These are phyloP conservation scores for Pyrrhia umbra DNA, from an alignment of 2,888 invertebrate genomes.

Conservation along the genomic window DNA sequence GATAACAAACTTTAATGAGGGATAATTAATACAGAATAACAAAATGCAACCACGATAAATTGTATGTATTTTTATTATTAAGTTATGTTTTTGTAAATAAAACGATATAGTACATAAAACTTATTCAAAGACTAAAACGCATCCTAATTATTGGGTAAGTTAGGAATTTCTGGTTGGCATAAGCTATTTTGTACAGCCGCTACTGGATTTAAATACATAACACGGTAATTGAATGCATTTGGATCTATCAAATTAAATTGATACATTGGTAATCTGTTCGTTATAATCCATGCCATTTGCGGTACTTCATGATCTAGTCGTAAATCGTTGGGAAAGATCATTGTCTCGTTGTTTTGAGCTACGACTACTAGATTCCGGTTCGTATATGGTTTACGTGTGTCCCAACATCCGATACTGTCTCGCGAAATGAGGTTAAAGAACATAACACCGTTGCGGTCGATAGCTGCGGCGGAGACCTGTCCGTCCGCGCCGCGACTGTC, in stretches of 20 bases:
- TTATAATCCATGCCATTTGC: conserved; percentile 94
- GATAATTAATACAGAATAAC: neutral
- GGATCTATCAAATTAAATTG: conserved; percentile 92
- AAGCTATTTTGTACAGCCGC: conserved; percentile 91
- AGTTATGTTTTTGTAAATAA: conserved; percentile 27
- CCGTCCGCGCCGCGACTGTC: conserved; percentile 91
- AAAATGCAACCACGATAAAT: conserved; percentile 9
- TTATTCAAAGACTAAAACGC: neutral
- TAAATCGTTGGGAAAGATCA: conserved; percentile 95
- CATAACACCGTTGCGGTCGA: conserved; percentile 94
- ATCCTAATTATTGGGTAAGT: conserved; percentile 18
- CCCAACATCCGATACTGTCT: conserved; percentile 96
- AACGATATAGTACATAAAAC: conserved; percentile 9
- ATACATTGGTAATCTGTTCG: conserved; percentile 94
- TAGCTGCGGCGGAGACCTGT: conserved; percentile 94
- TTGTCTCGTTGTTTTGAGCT: conserved; percentile 90
- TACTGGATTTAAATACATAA: conserved; percentile 92
- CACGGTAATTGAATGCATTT: conserved; percentile 93
- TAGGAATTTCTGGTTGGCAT: conserved; percentile 80
- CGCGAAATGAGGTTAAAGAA: conserved; percentile 95
- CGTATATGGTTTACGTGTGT: conserved; percentile 93
- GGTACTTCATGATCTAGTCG: conserved; percentile 93
- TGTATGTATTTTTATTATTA: conserved; percentile 34
- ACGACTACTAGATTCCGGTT: conserved; percentile 92
- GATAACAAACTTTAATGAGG: neutral